Base-by-base conservation (phyloP, 2,888 invertebrate genomes). In the Hydriomena furcata region DNA sequence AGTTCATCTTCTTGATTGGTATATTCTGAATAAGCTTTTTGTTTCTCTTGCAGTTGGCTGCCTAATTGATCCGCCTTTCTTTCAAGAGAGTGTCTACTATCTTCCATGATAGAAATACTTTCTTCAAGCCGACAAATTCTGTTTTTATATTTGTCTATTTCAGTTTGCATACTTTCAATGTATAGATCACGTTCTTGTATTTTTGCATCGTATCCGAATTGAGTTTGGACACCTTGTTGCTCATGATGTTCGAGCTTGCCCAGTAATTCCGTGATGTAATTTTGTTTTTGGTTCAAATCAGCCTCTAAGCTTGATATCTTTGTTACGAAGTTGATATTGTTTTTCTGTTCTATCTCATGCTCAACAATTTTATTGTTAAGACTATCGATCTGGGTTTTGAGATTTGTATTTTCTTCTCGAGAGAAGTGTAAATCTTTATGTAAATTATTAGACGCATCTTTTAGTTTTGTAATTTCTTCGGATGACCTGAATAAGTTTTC, bases 101-200 rank as follows among this genome's bases (percentile, higher is more conserved):
- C 92, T 68, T 94, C 93, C 76, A 94, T 91, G 1, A 79, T 71
- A 5, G 91, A 91, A 28, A 94, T 80, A 55, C 92, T 92, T 70
- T 95, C 94, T 70, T 95, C 94, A 25, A 95, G 89, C 24, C 92
- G 92, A 23, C 91, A 86, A 27, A 94, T 92, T 63, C 93, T 93
- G 5, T 91, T 92, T 62, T 93, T 93, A 45, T 93, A 92, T 64
- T 93, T 92, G 1, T 76, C 82, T 38, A 94, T 89, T 66, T 95
- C 95, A 20, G 89, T 79, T 75, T 95, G 94, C 49, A 95, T 82
- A 27, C 92, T 93, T 76, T 96, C 95, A 45, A 95, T 94, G 55
- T 94, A 94, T 36, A 94, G 89, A 70, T 95, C 94, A 53, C 94
- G 89, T 75, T 96, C 95, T 71, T 94, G 94, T 7, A 96, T 76